These are phyloP conservation scores for Idaea aversata DNA, from an alignment of 2,888 invertebrate species.

Conservation along the genomic window DNA sequence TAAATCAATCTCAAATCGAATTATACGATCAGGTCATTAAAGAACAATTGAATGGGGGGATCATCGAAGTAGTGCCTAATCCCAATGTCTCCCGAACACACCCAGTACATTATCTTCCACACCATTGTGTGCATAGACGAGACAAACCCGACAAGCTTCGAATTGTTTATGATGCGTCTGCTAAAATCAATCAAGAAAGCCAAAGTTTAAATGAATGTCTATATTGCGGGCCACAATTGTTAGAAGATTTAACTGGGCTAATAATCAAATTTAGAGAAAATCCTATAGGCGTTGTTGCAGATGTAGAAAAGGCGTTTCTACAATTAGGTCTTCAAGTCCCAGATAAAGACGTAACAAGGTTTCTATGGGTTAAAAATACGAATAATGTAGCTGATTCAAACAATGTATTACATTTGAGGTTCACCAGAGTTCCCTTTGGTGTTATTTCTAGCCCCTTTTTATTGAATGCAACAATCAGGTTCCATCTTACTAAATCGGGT, in stretches of 20 bases:
- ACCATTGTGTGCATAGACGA: slow-evolving; percentile 12
- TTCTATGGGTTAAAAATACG: slow-evolving; percentile 27
- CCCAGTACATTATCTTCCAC: slow-evolving; percentile 24
- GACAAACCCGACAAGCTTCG: slow-evolving; percentile 12
- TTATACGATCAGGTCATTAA: slow-evolving; percentile 1
- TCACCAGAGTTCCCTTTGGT: slow-evolving; percentile 12
- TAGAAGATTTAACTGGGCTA: slow-evolving; percentile 31
- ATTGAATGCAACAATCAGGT: no score
- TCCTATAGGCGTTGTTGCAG: slow-evolving; percentile 26
- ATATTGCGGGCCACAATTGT: slow-evolving; percentile 26
- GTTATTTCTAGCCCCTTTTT: no score
- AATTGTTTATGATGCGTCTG: slow-evolving; percentile 28
- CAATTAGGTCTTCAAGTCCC: slow-evolving; percentile 14
- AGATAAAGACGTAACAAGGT: slow-evolving; percentile 29
- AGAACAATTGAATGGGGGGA: neutral
- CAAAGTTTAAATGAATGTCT: slow-evolving; percentile 32
- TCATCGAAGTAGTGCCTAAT: slow-evolving; percentile 3
- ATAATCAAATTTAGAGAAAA: slow-evolving; percentile 27
- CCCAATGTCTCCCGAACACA: neutral
- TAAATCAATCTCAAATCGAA: slow-evolving; percentile 4
- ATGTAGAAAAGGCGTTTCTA: slow-evolving; percentile 34
- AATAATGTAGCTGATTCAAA: neutral
- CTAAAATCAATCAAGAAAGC: slow-evolving; percentile 18
- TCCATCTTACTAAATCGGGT: neutral
- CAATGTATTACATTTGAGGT: slow-evolving; percentile 20